Base-by-base conservation (phyloP, 1,140 invertebrate species). In the Mycetomoellerius zeteki region DNA sequence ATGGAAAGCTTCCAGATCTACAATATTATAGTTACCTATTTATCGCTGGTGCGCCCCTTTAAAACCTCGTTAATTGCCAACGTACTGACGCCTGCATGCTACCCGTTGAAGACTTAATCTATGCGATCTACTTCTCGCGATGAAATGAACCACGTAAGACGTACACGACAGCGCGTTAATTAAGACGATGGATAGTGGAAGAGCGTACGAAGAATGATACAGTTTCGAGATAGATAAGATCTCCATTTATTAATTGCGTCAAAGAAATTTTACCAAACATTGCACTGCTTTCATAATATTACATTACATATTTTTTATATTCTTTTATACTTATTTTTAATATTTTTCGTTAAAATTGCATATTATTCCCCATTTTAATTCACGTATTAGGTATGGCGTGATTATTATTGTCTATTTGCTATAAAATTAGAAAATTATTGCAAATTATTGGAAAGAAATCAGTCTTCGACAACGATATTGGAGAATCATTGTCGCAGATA, bases 181-280 rank as follows among this genome's bases (percentile, higher is more conserved):
- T 90, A 91, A 86, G 89, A 91, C 89, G 90, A 91, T 91, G 90
- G 65, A 91, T 91, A 78, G 72, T 65, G 67, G 50, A 86, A 64
- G 33, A 47, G 52, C 14, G 76, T 43, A 86, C 69, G 80, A 89
- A 75, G 73, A 84, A 90, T 67, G 82, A 90, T 86, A 88, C 64
- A 84, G 77, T 78, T 67, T 90, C 37, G 1, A 43, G n/a, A 60
- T 43, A 64, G 90, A 91, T 88, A 86, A 80, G 65, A 24, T 50
- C 69, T 71, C 43, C 86, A 85, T 84, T 88, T 86, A 88, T 91
- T 91, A 90, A 91, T 88, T 72, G 64, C 60, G 24, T 64, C 67
- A 16, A 27, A 24, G 16, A 50, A 62, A 89, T 82, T 76, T 43
- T 69, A 78, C 52, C 10, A 84, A 80, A 67, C 56, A 37, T n/a